These are phyloP conservation scores for Aporophyla lueneburgensis DNA, from an alignment of 2,888 invertebrate genomes.

Conservation along the genomic window DNA sequence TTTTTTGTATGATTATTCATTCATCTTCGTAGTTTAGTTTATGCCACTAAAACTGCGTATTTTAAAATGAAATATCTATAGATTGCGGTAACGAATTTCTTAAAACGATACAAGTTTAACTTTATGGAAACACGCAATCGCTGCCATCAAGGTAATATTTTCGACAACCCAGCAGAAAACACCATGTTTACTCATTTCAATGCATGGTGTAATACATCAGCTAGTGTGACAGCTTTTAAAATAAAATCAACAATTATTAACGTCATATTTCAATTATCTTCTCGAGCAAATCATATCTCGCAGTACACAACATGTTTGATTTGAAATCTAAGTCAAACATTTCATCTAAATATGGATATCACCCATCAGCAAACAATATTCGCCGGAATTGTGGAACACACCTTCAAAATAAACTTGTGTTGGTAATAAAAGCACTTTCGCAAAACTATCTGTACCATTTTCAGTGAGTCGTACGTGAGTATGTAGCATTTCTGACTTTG, in stretches of 20 bases:
- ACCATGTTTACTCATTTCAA: background rate
- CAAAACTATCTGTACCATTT: slow-evolving; percentile 1
- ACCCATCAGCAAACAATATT: too few relatives aligned
- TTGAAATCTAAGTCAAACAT: too few relatives aligned
- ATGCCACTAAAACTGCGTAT: background rate
- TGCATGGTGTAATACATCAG: background rate
- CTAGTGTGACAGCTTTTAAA: too few relatives aligned
- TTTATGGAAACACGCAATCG: background rate
- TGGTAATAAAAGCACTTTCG: background rate
- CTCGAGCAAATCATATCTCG: too few relatives aligned
- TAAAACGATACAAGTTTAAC: background rate
- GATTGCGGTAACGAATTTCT: background rate
- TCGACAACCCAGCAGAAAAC: background rate
- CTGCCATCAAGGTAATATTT: background rate
- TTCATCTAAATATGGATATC: too few relatives aligned
- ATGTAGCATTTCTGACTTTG: slow-evolving; percentile 21
- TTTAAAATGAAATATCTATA: background rate
- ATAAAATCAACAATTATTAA: background rate
- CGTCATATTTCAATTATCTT: background rate
- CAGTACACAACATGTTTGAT: too few relatives aligned
- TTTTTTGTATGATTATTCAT: background rate
- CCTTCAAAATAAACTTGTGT: too few relatives aligned
- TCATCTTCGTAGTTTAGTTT: too few relatives aligned
- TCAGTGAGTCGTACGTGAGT: slow-evolving; percentile 15
- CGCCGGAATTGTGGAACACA: too few relatives aligned